Evolutionary conservation across 2,797 vertebrate species (phyloP).

Genomic region (Sebastes aleutianus): DNA sequence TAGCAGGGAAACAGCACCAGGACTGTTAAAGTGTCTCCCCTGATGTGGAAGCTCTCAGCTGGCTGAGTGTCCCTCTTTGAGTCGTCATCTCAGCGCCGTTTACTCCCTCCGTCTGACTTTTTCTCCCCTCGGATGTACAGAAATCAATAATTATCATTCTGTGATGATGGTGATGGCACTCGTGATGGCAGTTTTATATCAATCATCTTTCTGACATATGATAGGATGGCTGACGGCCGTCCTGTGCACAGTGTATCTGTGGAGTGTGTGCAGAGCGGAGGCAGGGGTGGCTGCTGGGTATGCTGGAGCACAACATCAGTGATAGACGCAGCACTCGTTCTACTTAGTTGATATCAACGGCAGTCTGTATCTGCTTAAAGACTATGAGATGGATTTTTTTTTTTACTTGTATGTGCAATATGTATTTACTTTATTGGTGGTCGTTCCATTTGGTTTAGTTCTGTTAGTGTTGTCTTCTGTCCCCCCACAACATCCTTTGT

Average conservation of each 20-base stretch:
- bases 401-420: slow-evolving; percentile 77
- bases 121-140: neutral
- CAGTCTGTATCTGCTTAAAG: slow-evolving; percentile 80
- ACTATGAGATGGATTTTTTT: slow-evolving; percentile 64
- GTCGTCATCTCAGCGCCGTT: neutral
- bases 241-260: slow-evolving; percentile 30
- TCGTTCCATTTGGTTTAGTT: slow-evolving; percentile 47
- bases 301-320: slow-evolving; percentile 11
- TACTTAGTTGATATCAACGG: slow-evolving; percentile 76
- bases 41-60: slow-evolving; percentile 75
- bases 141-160: slow-evolving; percentile 60
- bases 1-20: slow-evolving; percentile 27
- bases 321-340: slow-evolving; percentile 47
- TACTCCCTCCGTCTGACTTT: neutral
- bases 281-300: slow-evolving; percentile 7
- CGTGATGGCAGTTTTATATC: slow-evolving; percentile 54
- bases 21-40: slow-evolving; percentile 53
- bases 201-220: slow-evolving; percentile 61
- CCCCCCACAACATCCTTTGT: slow-evolving; percentile 1
- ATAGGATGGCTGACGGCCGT: slow-evolving; percentile 20
- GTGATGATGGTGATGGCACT: slow-evolving; percentile 20
- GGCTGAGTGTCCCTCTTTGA: slow-evolving; percentile 71
- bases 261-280: slow-evolving; percentile 23
- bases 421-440: slow-evolving; percentile 71
- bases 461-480: slow-evolving; percentile 34